Percentiles rank a stretch among this genome's conserved stretches.
Conservation (phyloP, 2,113 vertebrate species). For the Erpornis zantholeuca region DNA sequence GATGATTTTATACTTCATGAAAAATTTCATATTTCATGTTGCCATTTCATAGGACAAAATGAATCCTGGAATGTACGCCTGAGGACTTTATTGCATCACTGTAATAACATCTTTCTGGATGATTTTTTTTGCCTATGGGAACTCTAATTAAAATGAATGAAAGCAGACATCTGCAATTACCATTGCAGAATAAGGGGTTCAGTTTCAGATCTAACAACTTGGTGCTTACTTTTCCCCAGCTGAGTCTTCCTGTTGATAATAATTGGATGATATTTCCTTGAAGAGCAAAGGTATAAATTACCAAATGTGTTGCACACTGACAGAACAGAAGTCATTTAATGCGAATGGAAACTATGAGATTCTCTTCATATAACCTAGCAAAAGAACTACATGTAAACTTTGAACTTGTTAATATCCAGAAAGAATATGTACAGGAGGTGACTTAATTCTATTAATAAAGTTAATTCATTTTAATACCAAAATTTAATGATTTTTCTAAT, state of each 20-base stretch:
- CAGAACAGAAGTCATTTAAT: not conserved
- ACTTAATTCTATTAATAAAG: not conserved
- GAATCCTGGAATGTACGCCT: not conserved
- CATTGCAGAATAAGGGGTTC: not conserved
- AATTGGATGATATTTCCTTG: not conserved
- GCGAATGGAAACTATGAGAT: not conserved
- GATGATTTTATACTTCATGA: not conserved
- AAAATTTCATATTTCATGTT: not conserved
- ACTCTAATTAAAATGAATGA: conserved; percentile 33
- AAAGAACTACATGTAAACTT: not conserved
- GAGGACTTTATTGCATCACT: not conserved
- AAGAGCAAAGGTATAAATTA: conserved; percentile 26
- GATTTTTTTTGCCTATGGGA: not conserved
- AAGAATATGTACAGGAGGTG: not conserved
- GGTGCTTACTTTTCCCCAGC: not conserved
- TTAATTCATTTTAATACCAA: not conserved
- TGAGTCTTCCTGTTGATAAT: not conserved
- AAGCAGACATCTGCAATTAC: not conserved
- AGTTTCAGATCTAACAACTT: not conserved
- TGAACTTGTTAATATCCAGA: not conserved
- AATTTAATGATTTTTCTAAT: not conserved
- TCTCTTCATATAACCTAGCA: not conserved
- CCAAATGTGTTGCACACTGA: not conserved
- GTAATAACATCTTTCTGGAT: not conserved
- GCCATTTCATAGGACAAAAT: not conserved